phyloP scores from a whole-genome alignment of 2,113 vertebrate species.

The Lucifuga dentata region DNA sequence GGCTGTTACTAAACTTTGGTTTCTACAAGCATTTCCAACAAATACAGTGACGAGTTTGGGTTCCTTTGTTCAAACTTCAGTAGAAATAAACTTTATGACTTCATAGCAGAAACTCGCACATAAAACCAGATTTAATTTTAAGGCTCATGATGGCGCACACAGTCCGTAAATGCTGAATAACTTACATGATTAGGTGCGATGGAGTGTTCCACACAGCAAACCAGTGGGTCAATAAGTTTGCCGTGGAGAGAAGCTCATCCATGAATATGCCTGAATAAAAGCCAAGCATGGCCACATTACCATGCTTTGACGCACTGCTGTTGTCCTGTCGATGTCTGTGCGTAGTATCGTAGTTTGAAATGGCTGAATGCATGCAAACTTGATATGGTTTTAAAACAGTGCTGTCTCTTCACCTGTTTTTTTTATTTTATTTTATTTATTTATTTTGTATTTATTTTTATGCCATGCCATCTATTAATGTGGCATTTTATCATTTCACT shows the following conservation, averaged over 20 bases:
- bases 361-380: conserved; percentile 45
- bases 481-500: background rate
- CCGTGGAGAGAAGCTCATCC: conserved; percentile 37
- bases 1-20: background rate
- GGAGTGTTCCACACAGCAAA: conserved; percentile 35
- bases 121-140: conserved; percentile 24
- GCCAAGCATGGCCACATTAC: conserved; percentile 46
- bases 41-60: conserved; percentile 10
- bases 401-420: background rate
- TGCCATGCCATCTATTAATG: background rate
- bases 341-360: conserved; percentile 27
- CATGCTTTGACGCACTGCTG: conserved; percentile 55
- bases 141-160: conserved; percentile 27
- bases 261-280: conserved; percentile 41
- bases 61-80: conserved; percentile 21
- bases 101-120: conserved; percentile 1
- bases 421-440: too few species aligned
- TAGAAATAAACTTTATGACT: conserved; percentile 10
- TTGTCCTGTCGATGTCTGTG: conserved; percentile 7
- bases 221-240: background rate
- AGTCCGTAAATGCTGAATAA: conserved; percentile 45
- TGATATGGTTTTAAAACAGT: conserved; percentile 1
- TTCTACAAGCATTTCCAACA: background rate
- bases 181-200: conserved; percentile 48
- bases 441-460: too few species aligned